Base-by-base conservation (phyloP, 2,113 vertebrate genomes). In the Ictidomys tridecemlineatus region DNA sequence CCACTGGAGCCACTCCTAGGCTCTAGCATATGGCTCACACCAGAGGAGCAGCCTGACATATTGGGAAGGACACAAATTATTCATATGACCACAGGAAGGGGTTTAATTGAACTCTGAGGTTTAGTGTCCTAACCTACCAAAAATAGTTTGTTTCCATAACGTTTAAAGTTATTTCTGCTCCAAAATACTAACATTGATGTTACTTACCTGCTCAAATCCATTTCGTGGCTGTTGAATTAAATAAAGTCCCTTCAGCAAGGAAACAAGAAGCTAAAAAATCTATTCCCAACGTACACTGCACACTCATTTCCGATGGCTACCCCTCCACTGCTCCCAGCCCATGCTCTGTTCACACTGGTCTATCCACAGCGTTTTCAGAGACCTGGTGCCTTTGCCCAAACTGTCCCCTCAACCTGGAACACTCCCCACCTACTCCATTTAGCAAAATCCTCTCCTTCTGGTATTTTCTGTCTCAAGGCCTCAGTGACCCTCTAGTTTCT, bases 151-250 rank as follows among this genome's bases (percentile, higher is more conserved):
- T 53, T 94, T 70, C 42, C 69, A 56, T 28, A 70, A 85, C n/a
- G 78, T 90, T 67, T 65, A 13, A 97, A 56, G 39, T 61, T n/a
- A 4, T 90, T 70, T 80, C 80, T 95, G 61, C 11, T 39, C 70
- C 24, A 58, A 70, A 77, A 77, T 65, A 45, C 45, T 95, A 88
- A 85, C n/a, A 48, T 30, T 89, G 37, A 74, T 24, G 22, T 56
- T 22, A 90, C 51, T 90, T 72, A 95, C 20, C 92, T 94, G 32
- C 11, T 84, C 34, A 83, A 89, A 93, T 86, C n/a, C 30, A 89
- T 20, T 56, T 9, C 16, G n/a, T 67, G 65, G 13, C 63, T 77
- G 45, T 9, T 51, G 24, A 89, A 84, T 84, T n/a, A 78, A 93
- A 56, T 20, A 73, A 14, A 92, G 45, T 1, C 10, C 76, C 20